Percentiles rank a stretch among this genome's conserved stretches.
Conservation (phyloP, 2,113 vertebrate genomes). For the Strigops habroptila region DNA sequence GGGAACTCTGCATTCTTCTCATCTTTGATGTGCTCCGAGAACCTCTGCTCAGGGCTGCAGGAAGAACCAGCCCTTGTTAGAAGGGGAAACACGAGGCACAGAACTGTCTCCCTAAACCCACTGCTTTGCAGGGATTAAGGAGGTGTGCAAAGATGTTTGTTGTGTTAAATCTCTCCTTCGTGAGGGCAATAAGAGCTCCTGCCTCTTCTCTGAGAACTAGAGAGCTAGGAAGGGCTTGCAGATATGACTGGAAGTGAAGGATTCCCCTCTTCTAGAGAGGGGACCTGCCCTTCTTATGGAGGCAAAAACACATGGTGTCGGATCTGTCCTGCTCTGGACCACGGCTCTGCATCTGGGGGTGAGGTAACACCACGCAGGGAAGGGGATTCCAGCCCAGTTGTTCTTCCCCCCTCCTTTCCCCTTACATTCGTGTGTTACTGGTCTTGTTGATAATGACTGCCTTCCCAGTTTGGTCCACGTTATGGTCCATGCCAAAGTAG, state of each 20-base stretch:
- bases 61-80: slow-evolving; percentile 23
- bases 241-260: background rate
- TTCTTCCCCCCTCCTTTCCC: background rate
- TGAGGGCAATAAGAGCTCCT: background rate
- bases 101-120: background rate
- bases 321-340: background rate
- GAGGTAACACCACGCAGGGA: background rate
- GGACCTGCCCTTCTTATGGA: background rate
- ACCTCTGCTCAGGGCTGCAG: slow-evolving; percentile 93
- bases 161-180: background rate
- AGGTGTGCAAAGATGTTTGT: rapidly evolving
- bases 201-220: background rate
- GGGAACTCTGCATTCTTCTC: slow-evolving; percentile 95
- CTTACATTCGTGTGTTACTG: slow-evolving; percentile 97
- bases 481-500: slow-evolving; percentile 99
- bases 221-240: background rate
- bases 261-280: background rate
- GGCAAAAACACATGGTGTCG: background rate
- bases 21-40: slow-evolving; percentile 98
- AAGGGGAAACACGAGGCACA: rapidly evolving
- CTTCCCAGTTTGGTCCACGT: slow-evolving; percentile 98
- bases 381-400: background rate
- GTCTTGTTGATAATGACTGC: slow-evolving; percentile 99
- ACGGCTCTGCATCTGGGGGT: background rate
- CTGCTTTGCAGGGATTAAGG: background rate